These are phyloP conservation scores for Micoletzkya japonica DNA, from an alignment of 2,888 invertebrate species.

Conservation along the genomic window DNA sequence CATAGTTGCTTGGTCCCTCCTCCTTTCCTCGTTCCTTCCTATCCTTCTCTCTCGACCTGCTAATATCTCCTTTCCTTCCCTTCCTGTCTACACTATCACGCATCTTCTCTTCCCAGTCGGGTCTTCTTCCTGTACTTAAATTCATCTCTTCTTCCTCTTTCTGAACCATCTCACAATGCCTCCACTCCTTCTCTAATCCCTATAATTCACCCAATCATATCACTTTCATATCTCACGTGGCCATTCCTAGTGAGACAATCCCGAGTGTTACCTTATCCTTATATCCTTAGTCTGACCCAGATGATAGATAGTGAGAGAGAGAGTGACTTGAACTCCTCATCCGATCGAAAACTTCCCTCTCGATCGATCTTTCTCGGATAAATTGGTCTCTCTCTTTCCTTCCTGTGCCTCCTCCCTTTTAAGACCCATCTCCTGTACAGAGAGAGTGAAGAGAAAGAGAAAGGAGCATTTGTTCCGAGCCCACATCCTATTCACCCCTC, in stretches of 20 bases:
- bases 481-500: too few species aligned
- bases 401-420: neutral
- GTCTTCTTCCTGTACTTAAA: neutral
- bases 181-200: neutral
- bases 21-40: neutral
- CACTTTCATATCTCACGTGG: neutral
- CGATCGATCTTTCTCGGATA: neutral
- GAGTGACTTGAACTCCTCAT: neutral
- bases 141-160: neutral
- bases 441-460: too few species aligned
- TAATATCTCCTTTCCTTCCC: neutral
- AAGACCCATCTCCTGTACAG: neutral
- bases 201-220: neutral
- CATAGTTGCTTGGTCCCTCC: too few species aligned
- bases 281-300: neutral
- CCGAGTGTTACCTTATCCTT: neutral
- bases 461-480: too few species aligned
- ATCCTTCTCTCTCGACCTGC: neutral
- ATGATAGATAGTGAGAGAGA: neutral
- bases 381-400: neutral
- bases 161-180: neutral
- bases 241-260: neutral
- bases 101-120: neutral
- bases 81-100: too few species aligned
- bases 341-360: neutral